Evolutionary conservation across 53 echinoderm and acorn worm species (phyloP).

Genomic region (Patiria pectinifera): DNA sequence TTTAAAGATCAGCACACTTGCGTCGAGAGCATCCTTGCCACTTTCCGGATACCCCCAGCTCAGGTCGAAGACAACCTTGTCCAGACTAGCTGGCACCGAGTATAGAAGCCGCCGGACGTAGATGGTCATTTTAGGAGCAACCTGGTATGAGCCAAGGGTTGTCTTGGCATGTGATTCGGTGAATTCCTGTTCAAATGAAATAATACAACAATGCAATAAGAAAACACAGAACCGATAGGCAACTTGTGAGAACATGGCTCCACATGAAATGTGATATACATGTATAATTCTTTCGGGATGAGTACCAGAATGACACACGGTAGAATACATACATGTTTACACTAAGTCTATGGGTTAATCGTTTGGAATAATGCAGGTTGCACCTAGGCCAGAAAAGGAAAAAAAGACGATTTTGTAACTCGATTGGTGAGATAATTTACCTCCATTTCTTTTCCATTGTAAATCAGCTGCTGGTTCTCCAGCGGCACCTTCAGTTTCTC

Average conservation of each 20-base stretch:
- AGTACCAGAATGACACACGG: too few species aligned
- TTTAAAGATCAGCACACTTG: conserved; percentile 48
- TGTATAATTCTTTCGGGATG: too few species aligned
- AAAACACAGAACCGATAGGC: too few species aligned
- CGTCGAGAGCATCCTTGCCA: conserved; percentile 55
- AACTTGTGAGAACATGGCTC: too few species aligned
- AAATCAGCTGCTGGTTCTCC: conserved; percentile 58
- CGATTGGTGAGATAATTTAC: background rate
- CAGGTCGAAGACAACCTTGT: conserved; percentile 69
- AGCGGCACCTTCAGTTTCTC: conserved; percentile 30
- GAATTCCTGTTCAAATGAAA: background rate
- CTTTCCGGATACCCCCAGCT: conserved; percentile 59
- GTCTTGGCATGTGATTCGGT: conserved; percentile 26
- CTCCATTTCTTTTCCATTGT: conserved; percentile 61
- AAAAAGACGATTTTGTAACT: too few species aligned
- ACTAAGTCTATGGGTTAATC: too few species aligned
- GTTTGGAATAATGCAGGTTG: too few species aligned
- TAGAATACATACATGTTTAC: too few species aligned
- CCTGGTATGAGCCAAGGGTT: conserved; percentile 38
- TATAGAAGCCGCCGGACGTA: conserved; percentile 58
- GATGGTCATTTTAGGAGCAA: conserved; percentile 43
- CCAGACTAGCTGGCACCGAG: conserved; percentile 34
- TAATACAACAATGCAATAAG: background rate
- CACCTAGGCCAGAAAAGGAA: too few species aligned
- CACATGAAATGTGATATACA: too few species aligned